phyloP scores from a whole-genome alignment of 2,113 vertebrate species.

The Todiramphus saurophagus region DNA sequence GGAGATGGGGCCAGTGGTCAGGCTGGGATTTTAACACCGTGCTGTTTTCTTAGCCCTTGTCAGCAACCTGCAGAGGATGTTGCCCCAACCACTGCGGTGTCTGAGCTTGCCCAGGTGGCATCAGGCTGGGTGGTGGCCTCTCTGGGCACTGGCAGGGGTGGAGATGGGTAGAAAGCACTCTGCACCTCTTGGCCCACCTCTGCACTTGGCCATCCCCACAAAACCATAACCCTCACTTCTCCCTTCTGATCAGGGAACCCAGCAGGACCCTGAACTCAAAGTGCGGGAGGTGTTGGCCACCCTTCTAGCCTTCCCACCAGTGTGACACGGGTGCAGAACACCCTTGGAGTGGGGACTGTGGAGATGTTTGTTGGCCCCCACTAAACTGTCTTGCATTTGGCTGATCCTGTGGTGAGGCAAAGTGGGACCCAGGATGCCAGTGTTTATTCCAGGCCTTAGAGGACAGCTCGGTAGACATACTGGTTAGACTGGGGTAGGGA shows the following conservation, averaged over 20 bases:
- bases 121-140: background rate
- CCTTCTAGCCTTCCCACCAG: background rate
- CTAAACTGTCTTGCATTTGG: background rate
- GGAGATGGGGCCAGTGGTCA: background rate
- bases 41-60: background rate
- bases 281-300: background rate
- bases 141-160: background rate
- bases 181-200: background rate
- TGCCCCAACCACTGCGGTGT: background rate
- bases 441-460: background rate
- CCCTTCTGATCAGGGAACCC: background rate
- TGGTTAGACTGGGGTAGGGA: background rate
- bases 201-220: background rate
- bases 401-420: background rate
- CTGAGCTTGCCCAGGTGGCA: background rate
- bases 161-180: background rate
- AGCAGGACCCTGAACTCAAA: background rate
- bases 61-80: background rate
- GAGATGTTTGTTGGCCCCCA: background rate
- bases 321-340: background rate
- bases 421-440: background rate
- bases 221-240: background rate
- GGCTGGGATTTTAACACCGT: background rate
- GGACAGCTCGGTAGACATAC: background rate
- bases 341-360: background rate